phyloP scores from a whole-genome alignment of 2,113 vertebrate species.

The Tinamus guttatus region DNA sequence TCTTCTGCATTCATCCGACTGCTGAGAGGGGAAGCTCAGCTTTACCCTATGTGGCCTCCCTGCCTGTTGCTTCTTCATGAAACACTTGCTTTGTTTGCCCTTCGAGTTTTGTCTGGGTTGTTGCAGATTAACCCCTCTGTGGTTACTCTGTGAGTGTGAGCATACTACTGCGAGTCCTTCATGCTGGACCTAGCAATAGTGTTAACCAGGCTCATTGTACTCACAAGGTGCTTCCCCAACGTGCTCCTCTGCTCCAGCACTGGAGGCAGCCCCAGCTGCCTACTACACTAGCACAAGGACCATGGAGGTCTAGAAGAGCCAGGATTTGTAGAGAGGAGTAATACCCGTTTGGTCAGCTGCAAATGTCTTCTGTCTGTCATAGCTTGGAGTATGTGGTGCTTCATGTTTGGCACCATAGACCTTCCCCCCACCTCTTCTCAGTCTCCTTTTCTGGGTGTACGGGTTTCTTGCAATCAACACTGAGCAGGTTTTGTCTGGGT shows the following conservation, averaged over 20 bases:
- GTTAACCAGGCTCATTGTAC: neutral
- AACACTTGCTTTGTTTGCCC: neutral
- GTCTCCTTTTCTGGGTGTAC: neutral
- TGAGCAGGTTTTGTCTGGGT: neutral
- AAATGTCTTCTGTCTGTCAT: neutral
- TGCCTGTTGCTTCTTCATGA: neutral
- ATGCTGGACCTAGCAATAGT: fast-evolving
- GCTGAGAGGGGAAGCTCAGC: neutral
- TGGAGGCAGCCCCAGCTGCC: neutral
- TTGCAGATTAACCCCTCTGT: slow-evolving; percentile 17
- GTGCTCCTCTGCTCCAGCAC: fast-evolving
- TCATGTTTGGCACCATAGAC: neutral
- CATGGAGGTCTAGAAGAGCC: neutral
- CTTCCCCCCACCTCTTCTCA: neutral
- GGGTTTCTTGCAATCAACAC: neutral
- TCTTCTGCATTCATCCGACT: neutral
- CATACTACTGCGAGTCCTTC: neutral
- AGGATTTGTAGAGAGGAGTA: neutral
- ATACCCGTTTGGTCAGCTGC: neutral
- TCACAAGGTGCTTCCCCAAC: neutral
- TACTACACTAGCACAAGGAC: neutral
- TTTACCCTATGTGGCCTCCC: fast-evolving
- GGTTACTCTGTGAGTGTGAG: neutral
- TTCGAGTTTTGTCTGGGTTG: neutral
- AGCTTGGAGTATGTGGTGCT: too few species aligned